Evolutionary conservation across 2,797 vertebrate genomes (phyloP).

Genomic region (Coregonus ussuriensis): DNA sequence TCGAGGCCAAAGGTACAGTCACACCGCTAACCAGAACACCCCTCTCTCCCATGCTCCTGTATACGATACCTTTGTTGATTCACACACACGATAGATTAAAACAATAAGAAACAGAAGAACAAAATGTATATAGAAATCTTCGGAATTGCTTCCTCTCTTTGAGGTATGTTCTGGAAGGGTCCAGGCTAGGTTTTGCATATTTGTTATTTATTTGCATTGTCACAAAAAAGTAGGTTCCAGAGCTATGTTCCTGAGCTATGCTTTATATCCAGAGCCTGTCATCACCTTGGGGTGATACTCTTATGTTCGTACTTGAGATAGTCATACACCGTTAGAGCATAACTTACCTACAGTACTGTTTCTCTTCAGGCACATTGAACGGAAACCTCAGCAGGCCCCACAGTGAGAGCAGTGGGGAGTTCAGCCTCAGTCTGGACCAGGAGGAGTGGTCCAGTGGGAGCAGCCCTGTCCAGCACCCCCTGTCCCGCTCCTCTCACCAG

Average conservation of each 20-base stretch:
- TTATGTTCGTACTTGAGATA: too few relatives aligned
- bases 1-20: slow-evolving; percentile 92
- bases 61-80: neutral
- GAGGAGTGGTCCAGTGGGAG: slow-evolving; percentile 95
- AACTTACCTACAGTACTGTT: neutral
- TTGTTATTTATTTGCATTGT: neutral
- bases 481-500: slow-evolving; percentile 79
- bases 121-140: neutral
- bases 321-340: neutral
- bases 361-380: slow-evolving; percentile 80
- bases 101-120: neutral
- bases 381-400: slow-evolving; percentile 87
- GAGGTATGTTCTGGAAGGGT: too few relatives aligned
- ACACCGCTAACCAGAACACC: neutral
- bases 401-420: slow-evolving; percentile 96
- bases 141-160: too few relatives aligned
- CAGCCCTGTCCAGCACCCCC: slow-evolving; percentile 83
- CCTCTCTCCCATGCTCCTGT: neutral
- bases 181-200: neutral
- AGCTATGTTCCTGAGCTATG: neutral
- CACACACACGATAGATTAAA: neutral
- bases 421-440: slow-evolving; percentile 87
- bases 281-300: too few relatives aligned
- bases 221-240: neutral
- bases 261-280: neutral